Evolutionary conservation across 1,140 invertebrate genomes (phyloP).

Genomic region (Bombus waltoni): DNA sequence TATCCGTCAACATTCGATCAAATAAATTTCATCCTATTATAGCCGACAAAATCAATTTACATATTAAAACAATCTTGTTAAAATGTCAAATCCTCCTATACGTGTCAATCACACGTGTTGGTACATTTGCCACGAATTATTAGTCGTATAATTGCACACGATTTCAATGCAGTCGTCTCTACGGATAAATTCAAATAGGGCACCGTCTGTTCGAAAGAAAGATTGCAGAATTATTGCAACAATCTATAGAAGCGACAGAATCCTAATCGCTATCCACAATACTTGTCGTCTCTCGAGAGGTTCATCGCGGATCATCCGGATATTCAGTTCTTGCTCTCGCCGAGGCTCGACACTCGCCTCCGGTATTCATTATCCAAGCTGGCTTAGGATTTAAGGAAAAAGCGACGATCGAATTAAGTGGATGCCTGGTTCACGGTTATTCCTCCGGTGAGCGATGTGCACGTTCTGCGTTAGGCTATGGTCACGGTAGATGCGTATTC

Average conservation of each 20-base stretch:
- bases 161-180: background rate
- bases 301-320: constrained; percentile 49
- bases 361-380: constrained; percentile 46
- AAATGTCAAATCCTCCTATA: background rate
- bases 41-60: too few relatives aligned
- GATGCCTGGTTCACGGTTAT: background rate
- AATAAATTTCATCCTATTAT: background rate
- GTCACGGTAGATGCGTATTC: too few relatives aligned
- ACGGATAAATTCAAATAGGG: background rate
- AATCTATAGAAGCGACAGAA: constrained; percentile 3
- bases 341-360: constrained; percentile 7
- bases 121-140: too few relatives aligned
- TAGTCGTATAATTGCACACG: background rate
- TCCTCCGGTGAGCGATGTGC: background rate
- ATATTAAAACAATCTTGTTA: background rate
- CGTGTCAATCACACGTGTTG: background rate
- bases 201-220: background rate
- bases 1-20: background rate
- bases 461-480: background rate
- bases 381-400: constrained; percentile 40
- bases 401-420: constrained; percentile 46
- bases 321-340: constrained; percentile 16
- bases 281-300: background rate
- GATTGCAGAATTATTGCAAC: background rate
- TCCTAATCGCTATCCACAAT: constrained; percentile 40